Evolutionary conservation across 2,888 invertebrate genomes (phyloP).

Genomic region (Acheta domesticus): DNA sequence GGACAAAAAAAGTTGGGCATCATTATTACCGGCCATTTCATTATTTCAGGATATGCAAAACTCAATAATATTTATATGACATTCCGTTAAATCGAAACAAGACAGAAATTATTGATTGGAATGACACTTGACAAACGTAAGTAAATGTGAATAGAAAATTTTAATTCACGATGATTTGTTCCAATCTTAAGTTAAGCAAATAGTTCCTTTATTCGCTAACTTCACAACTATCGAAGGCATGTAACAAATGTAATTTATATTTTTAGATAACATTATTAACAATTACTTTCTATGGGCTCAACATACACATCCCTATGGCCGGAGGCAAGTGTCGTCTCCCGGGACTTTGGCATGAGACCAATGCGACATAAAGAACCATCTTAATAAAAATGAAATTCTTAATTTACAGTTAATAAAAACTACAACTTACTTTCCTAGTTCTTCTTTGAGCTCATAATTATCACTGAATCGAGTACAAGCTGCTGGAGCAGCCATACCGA

Average conservation of each 20-base stretch:
- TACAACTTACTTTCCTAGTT: constrained; percentile 92
- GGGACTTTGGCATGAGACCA: constrained; percentile 28
- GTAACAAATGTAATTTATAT: neutral
- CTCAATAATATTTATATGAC: too few species aligned
- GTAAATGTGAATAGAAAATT: constrained; percentile 3
- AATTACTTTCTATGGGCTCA: constrained; percentile 21
- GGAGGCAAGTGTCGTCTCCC: constrained; percentile 32
- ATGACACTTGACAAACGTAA: constrained; percentile 29
- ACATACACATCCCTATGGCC: neutral
- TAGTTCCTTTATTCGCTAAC: too few species aligned
- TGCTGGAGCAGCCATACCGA: constrained; percentile 81
- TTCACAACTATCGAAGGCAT: too few species aligned
- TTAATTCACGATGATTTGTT: neutral
- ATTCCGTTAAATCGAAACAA: constrained; percentile 23
- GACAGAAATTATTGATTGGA: constrained; percentile 31
- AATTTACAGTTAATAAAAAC: constrained; percentile 28
- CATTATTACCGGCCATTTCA: too few species aligned
- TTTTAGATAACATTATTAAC: neutral
- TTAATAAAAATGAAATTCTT: neutral
- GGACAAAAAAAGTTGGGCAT: too few species aligned
- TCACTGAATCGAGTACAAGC: constrained; percentile 98
- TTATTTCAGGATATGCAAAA: too few species aligned
- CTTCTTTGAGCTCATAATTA: constrained; percentile 99
- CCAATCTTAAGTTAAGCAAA: too few species aligned
- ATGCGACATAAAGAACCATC: constrained; percentile 23